Conservation (phyloP, 2,888 invertebrate genomes). For the Dysmachus trigonus region DNA sequence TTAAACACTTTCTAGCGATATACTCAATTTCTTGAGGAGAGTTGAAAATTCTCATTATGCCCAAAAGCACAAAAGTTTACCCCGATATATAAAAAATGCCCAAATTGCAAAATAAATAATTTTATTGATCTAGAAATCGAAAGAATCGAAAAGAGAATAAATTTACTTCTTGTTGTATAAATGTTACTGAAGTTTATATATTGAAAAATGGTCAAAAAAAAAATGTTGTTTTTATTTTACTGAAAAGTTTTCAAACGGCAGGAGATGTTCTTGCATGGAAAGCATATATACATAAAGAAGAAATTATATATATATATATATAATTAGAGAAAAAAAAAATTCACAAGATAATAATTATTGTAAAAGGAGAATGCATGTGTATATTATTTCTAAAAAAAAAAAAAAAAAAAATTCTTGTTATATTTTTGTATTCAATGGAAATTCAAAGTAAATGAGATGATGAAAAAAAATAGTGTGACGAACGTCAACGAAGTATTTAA, state of each 20-base stretch:
- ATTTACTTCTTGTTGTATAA: neutral
- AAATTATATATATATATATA: neutral
- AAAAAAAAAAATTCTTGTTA: conserved; percentile 37
- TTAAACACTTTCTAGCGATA: too few species aligned
- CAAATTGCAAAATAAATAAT: neutral
- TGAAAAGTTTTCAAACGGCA: neutral
- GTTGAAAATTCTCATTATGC: neutral
- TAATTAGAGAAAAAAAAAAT: neutral
- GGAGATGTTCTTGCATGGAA: neutral
- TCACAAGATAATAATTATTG: conserved; percentile 36
- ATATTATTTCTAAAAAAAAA: conserved; percentile 37
- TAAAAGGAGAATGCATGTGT: conserved; percentile 30
- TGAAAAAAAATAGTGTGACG: neutral
- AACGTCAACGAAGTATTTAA: conserved; percentile 43
- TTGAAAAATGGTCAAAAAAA: neutral
- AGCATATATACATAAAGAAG: neutral
- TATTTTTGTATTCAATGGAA: conserved; percentile 40
- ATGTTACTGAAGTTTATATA: neutral
- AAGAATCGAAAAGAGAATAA: neutral
- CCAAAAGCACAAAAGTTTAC: neutral
- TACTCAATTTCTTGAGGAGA: neutral
- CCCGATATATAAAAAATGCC: neutral
- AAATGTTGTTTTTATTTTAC: neutral
- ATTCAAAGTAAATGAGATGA: conserved; percentile 4
- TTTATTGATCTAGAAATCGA: neutral